These are phyloP conservation scores for Lonchura striata DNA, from an alignment of 2,113 vertebrate genomes.

Conservation along the genomic window DNA sequence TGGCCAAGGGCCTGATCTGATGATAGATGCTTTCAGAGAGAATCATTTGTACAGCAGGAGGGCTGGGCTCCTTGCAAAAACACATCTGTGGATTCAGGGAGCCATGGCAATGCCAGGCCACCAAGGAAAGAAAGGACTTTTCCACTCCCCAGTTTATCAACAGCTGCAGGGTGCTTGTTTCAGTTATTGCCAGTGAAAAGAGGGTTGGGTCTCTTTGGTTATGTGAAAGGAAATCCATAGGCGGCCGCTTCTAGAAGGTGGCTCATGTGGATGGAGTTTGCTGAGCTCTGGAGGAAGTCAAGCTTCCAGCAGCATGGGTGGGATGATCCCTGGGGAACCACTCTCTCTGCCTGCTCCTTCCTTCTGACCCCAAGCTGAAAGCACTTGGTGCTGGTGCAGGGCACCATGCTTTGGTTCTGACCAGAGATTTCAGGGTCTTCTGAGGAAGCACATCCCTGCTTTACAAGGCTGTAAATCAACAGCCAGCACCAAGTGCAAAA, in stretches of 20 bases:
- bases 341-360: fast-evolving
- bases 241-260: background rate
- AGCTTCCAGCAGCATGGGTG: fast-evolving
- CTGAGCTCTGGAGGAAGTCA: background rate
- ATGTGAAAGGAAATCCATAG: background rate
- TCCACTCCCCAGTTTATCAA: background rate
- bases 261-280: background rate
- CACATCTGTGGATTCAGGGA: background rate
- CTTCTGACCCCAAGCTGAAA: fast-evolving
- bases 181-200: fast-evolving
- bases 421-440: background rate
- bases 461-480: background rate
- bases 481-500: fast-evolving
- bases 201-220: background rate
- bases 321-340: background rate
- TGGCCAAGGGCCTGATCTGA: conserved; percentile 43
- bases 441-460: background rate
- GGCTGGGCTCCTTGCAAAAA: background rate
- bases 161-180: background rate
- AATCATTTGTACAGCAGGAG: background rate
- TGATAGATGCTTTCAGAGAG: conserved; percentile 42
- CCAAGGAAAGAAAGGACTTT: fast-evolving
- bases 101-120: background rate
- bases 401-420: background rate
- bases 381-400: background rate